Evolutionary conservation across 2,113 vertebrate genomes (phyloP).

Genomic region (Tamias sibiricus): DNA sequence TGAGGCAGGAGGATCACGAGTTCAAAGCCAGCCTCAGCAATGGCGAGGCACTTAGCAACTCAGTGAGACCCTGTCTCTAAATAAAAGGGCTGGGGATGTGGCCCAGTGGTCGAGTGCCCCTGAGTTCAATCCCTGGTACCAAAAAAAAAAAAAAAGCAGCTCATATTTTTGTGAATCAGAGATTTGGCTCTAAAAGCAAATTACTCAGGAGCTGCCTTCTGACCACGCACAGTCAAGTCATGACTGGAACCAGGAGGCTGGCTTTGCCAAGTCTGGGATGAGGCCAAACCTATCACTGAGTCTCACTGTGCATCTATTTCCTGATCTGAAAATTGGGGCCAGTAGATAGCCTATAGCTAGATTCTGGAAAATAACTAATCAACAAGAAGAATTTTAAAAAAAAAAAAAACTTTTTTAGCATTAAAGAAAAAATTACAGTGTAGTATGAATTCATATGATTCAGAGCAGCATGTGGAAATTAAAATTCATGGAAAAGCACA

Average conservation of each 20-base stretch:
- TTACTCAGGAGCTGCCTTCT: background rate
- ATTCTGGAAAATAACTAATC: constrained; percentile 18
- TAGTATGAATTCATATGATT: background rate
- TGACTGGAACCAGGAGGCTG: no score
- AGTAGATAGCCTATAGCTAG: background rate
- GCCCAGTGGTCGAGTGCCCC: no score
- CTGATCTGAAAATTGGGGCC: constrained; percentile 18
- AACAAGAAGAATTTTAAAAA: background rate
- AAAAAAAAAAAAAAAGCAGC: no score
- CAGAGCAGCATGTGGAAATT: background rate
- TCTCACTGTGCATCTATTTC: background rate
- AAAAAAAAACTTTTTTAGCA: background rate
- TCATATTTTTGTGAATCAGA: background rate
- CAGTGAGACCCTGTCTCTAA: no score
- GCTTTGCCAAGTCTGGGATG: background rate
- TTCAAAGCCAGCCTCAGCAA: no score
- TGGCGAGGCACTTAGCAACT: no score
- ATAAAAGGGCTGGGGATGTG: no score
- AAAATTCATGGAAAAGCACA: background rate
- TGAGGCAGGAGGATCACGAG: no score
- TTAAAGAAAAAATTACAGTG: background rate
- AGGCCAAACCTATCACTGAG: background rate
- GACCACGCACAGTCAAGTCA: background rate
- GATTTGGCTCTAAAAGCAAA: background rate
- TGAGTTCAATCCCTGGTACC: no score